phyloP scores from a whole-genome alignment of 2,113 vertebrate genomes.

The Rhodinocichla rosea region DNA sequence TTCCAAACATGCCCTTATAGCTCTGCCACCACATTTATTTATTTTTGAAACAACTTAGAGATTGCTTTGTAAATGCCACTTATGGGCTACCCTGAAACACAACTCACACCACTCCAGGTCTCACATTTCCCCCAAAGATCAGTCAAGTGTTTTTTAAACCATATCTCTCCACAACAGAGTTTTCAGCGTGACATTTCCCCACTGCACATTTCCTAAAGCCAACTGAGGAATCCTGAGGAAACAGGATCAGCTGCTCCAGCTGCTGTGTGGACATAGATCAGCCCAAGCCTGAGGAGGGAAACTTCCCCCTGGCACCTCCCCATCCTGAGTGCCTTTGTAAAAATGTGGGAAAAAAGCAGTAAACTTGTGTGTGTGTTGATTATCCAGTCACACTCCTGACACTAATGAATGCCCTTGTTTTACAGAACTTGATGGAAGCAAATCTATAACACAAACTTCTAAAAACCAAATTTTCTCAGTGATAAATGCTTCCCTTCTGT shows the following conservation, averaged over 20 bases:
- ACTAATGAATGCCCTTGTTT: background rate
- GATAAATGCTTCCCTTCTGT: constrained; percentile 16
- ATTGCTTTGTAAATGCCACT: background rate
- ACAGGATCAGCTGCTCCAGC: background rate
- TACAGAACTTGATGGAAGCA: background rate
- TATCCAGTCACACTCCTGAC: background rate
- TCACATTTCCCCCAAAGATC: background rate
- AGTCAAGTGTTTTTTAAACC: background rate
- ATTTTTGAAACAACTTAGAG: background rate
- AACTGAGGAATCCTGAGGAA: background rate
- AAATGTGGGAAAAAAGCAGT: background rate
- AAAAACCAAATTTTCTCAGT: background rate
- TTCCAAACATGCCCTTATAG: background rate
- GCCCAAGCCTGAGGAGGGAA: background rate
- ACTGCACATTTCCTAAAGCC: background rate
- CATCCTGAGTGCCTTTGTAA: background rate
- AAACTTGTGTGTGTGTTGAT: background rate
- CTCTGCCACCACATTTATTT: background rate
- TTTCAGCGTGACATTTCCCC: background rate
- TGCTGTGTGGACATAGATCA: accelerated
- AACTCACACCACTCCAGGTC: background rate
- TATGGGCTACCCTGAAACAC: background rate
- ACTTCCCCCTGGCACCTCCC: background rate
- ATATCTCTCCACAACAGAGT: background rate
- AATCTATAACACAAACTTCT: background rate